Evolutionary conservation across 2,888 invertebrate species (phyloP), one percentile per base, ranked within the genome.

Genomic region (Drosophila diplacantha): DNA sequence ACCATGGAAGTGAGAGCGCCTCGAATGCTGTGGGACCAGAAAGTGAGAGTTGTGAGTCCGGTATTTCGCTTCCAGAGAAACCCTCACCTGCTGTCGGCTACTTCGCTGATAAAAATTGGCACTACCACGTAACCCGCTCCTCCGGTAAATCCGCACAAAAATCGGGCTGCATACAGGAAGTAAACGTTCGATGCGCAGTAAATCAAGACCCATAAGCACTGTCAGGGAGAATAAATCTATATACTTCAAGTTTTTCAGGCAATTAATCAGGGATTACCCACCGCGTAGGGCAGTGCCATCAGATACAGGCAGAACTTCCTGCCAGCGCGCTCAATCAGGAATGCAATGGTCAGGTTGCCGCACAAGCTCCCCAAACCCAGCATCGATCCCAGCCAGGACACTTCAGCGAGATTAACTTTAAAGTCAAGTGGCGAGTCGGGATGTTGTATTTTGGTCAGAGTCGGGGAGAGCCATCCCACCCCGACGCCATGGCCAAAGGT

Each of bases 381-480:
- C 47, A 87, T 72, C 0, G 87, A 85, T 3, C 85, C 88, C 61
- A 87, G 79, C 87, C 86, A 87, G 35, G 87, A 87, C 2, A 81
- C 62, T 35, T 87, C 80, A 7, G 71, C 70, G 3, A 85, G 74
- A 16, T 60, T 63, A 2, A 85, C 71, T 1, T 50, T 18, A 58
- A 86, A 85, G 5, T 68, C 47, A 14, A 86, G 57, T 0, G 86
- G 86, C 0, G 83, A 67, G 8, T 75, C 70, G 1, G 61, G 8
- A 0, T 77, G 75, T 37, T 83, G 80, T 18, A 88, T 73, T 58
- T 83, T 81, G 2, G 75, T 73, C 2, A 88, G 61, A 0, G 85
- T 85, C 2, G 88, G 88, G 3, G 87, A 85, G 0, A 87, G 59
- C 88, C 88, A 88, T 11, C 87, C 88, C 12, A 85, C 39, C 0